Base-by-base conservation (phyloP, 2,888 invertebrate genomes). In the Mythimna ferrago region DNA sequence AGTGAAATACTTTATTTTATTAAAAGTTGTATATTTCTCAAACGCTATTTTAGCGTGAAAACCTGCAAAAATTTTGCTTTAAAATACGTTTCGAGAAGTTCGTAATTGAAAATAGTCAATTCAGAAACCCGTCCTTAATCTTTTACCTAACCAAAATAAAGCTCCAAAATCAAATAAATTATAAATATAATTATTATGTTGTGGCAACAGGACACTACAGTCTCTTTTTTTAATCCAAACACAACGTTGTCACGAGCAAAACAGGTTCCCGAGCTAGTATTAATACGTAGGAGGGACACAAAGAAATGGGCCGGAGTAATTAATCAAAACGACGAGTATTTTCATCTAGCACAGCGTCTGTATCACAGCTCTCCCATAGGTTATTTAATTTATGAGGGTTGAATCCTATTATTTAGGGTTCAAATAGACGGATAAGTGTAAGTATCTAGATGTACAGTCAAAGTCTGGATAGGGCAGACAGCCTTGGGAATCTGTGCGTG, bases 341-440 rank as follows among this genome's bases (percentile, higher is more conserved):
- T 71, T 79, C 48, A 51, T 64, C 57, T 71, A 53, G 68, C 57
- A 44, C 44, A 53, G 48, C 56, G 44, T 67, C 64, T 64, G 63
- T 73, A 69, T 82, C 61, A 54, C 58, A 65, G 63, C 44, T 65
- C 58, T 66, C 16, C 41, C 38, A 65, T 63, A 62, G 51, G 66
- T 71, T 73, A 80, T 82, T 73, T 71, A 66, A 76, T 82, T 82
- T 82, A 56, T 56, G 73, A 69, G 80, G 66, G 68, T 71, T 83
- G 56, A 64, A 76, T 81, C 19, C 32, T 66, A 65, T 65, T 68
- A 71, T 71, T 38, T 21, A 56, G 48, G 53, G 67, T 58, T 64
- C 66, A 65, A 58, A 65, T 65, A 60, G 32, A 65, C 11, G 32
- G n/a, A 32, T 26, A 26, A 2, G 16, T 66, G 58, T 61, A 60